Base-by-base conservation (phyloP, 2,888 invertebrate genomes). In the Drosophila pseudotakahashii region DNA sequence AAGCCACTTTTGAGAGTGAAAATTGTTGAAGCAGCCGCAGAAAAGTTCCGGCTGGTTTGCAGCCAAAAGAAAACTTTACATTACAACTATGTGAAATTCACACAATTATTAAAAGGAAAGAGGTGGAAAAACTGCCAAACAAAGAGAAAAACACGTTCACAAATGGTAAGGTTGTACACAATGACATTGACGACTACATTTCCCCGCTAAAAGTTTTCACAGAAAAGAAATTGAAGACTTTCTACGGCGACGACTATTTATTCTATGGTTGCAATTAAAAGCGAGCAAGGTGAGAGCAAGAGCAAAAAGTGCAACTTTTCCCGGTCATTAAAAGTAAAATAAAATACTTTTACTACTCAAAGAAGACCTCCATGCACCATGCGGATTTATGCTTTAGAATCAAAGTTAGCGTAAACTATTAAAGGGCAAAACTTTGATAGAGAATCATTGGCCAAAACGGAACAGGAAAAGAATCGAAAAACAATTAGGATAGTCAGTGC, bases 191-290 rank as follows among this genome's bases (percentile, higher is more conserved):
- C 76, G 67, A 71, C 69, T 72, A 68, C 68, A 66, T 77, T 79
- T 79, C 59, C 63, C 58, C 53, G 66, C 71, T 34, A 19, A 47
- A 59, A 68, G 66, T 73, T 81, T 79, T 73, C 72, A 77, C 34
- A 63, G 77, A 81, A 83, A 81, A 75, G 73, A 71, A 76, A 78
- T 44, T 54, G 74, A 79, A 83, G 77, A 81, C 83, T 81, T 83
- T 81, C 82, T 80, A 73, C 64, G 41, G 36, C 48, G 41, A n/a
- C 67, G 52, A 45, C 78, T 76, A 67, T 68, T 47, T 57, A 70
- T 50, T 62, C 73, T 47, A 26, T 47, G 69, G 55, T 50, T 54
- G 71, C 48, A 58, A 63, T 62, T 62, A 63, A 64, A 72, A 54
- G 62, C 42, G 37, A 47, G 41, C 60, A 62, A 44, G 50, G 55